Evolutionary conservation across 2,888 invertebrate genomes (phyloP), one percentile per base, ranked within the genome.

Genomic region (Muscina levida): DNA sequence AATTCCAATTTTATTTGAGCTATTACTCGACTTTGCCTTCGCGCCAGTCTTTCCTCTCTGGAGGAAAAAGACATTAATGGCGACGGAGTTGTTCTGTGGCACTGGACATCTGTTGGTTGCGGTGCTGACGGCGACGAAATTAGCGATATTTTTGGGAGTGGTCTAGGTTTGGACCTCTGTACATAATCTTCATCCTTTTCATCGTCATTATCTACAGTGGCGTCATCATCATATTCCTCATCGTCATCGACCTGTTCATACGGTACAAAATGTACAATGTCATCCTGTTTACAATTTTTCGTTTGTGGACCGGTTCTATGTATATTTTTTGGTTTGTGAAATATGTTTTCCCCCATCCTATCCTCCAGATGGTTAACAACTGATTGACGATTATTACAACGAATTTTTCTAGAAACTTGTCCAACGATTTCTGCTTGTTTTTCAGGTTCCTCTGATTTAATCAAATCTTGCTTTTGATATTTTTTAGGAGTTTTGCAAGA

Each of bases 261-360:
- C 11, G 31, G 51, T 2, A 80, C 74, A 24, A 72, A 72, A 42
- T 66, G 37, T 82, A 66, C 75, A 10, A 77, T 79, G 31, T 77
- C 76, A 15, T 31, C 4, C 19, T 59, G n/a, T 1, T 59, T 19
- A 19, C 37, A 59, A 19, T 15, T 19, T 59, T 3, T 10, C n/a
- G 56, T 53, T 44, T 57, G 57, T 15, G 6, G 57, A n/a, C 15
- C 5, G 26, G 66, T 53, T 77, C 10, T 56, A 26, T 56, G 67
- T 37, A 72, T 46, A 51, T 68, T 71, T 79, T 78, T 81, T 76
- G 71, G 24, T 72, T 84, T 84, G 72, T 8, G 42, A 37, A 37
- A 39, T 72, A 15, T 31, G 19, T 71, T 77, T 46, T 87, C 90
- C 90, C 91, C 90, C 90, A 90, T 87, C 89, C 90, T 82, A 90